These are phyloP conservation scores for Timema podura DNA, from an alignment of 2,888 invertebrate species.

Conservation along the genomic window DNA sequence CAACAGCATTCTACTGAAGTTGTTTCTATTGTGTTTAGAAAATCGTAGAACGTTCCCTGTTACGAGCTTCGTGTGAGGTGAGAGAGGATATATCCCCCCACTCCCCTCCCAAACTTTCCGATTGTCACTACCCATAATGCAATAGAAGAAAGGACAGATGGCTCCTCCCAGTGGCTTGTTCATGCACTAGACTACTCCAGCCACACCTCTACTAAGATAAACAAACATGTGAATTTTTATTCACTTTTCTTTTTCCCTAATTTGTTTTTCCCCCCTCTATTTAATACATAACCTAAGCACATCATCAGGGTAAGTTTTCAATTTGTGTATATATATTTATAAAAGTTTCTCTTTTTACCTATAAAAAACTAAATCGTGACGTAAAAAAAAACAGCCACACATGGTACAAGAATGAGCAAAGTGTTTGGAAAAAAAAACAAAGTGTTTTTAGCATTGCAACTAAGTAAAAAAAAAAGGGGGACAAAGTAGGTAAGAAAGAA, in stretches of 20 bases:
- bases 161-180: constrained; percentile 26
- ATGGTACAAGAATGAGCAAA: no score
- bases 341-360: no score
- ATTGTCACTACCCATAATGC: constrained; percentile 4
- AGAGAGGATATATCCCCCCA: background rate
- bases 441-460: no score
- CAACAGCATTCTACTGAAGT: background rate
- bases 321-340: no score
- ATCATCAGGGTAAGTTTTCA: background rate
- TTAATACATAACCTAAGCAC: constrained; percentile 7
- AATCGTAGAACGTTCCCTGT: background rate
- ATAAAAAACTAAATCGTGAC: no score
- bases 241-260: constrained; percentile 10
- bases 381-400: no score
- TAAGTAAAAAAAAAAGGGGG: no score
- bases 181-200: constrained; percentile 11
- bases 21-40: background rate
- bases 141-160: constrained; percentile 13
- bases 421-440: no score
- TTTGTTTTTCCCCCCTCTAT: background rate
- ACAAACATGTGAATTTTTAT: background rate
- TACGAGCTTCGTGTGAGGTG: constrained; percentile 10
- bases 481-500: no score
- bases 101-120: no score
- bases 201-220: constrained; percentile 23